Base-by-base conservation (phyloP, 2,797 vertebrate species). In the Aphelocoma californica region DNA sequence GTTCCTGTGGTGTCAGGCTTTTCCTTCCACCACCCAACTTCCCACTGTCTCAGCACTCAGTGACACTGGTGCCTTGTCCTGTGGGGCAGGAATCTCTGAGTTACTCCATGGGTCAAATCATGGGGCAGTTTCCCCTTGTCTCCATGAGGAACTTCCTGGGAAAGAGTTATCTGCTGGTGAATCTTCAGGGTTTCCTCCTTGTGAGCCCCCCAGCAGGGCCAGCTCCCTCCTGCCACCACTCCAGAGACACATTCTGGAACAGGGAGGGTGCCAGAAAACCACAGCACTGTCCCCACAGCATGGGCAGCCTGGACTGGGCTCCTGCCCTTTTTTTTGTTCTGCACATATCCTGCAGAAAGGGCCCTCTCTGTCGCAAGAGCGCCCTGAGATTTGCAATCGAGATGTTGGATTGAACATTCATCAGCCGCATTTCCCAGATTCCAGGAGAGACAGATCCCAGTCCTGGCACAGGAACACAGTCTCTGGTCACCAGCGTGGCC, bases 401-500 rank as follows among this genome's bases (percentile, higher is more conserved):
- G 91, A 64, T 86, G 61, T 18, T 88, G 95, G 89, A 90, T 82
- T 91, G 90, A 97, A 85, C 92, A 70, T 93, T 97, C 87, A 64
- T 86, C 95, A 94, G 86, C 50, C 2, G 12, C 95, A 94, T 94
- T 75, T 95, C 96, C 89, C 75, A 12, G 74, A 96, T 97, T 96
- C 93, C 93, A 90, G 71, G 45, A 92, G 89, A 96, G 95, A 83
- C 91, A 86, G 91, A 95, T 96, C 88, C 93, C 18, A 34, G n/a
- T 36, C 50, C 86, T 95, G 95, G 97, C 94, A 85, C 44, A 40
- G 90, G 93, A 94, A 12, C 91, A 40, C 85, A 88, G 65, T 84
- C 96, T 95, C 96, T 88, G 84, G 69, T 81, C 96, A 87, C 88
- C 93, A 90, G 60, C 1, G 38, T 79, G 89, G 81, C 81, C 89